Conservation (phyloP, 2,113 vertebrate species). For the Gopherus evgoodei region DNA sequence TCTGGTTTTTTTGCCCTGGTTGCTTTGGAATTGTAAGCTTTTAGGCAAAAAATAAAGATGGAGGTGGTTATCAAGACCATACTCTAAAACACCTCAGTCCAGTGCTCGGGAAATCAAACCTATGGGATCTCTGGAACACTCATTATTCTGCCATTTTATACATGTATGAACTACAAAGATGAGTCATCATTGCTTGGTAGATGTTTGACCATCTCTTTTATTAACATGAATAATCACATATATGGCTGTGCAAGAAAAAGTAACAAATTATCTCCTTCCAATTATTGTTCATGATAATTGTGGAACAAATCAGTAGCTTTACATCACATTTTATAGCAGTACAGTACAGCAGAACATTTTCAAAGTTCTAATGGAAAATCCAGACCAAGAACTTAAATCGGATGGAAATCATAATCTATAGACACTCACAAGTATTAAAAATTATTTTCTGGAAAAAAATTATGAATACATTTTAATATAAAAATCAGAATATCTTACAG, state of each 20-base stretch:
- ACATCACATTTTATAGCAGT: conserved; percentile 3
- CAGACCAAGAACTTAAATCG: conserved; percentile 48
- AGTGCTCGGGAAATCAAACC: conserved; percentile 37
- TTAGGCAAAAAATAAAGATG: conserved; percentile 50
- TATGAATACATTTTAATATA: conserved; percentile 2
- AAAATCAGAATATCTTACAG: background rate
- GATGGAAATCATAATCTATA: conserved; percentile 40
- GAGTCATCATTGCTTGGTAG: conserved; percentile 5
- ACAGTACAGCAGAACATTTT: conserved; percentile 36
- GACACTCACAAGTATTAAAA: background rate
- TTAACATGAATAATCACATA: conserved; percentile 36
- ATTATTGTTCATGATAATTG: background rate
- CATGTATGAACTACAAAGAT: conserved; percentile 47
- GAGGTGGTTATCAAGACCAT: background rate
- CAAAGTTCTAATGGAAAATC: conserved; percentile 55
- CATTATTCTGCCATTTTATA: conserved; percentile 46
- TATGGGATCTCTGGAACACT: conserved; percentile 44
- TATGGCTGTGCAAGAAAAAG: background rate
- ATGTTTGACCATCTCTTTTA: conserved; percentile 52
- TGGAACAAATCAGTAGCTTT: conserved; percentile 52
- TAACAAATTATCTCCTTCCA: conserved; percentile 36
- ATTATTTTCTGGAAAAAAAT: background rate
- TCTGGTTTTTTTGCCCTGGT: conserved; percentile 47
- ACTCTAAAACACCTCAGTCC: conserved; percentile 42
- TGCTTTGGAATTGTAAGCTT: conserved; percentile 25